These are phyloP conservation scores for Philhelius pedissequus DNA, from an alignment of 2,888 invertebrate species.

Conservation along the genomic window DNA sequence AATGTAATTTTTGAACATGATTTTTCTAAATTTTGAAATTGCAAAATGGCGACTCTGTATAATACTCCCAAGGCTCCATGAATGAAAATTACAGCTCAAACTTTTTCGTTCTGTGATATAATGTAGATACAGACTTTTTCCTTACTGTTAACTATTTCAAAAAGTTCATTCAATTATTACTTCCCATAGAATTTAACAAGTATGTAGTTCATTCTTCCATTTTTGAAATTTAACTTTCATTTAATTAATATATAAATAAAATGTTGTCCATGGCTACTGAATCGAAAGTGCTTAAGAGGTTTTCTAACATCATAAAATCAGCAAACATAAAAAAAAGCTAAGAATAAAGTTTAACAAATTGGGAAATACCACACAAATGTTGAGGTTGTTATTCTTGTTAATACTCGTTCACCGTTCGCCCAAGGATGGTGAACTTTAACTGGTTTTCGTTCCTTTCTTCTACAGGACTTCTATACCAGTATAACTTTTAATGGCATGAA, in stretches of 20 bases:
- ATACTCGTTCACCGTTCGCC: neutral
- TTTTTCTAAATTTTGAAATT: too few relatives aligned
- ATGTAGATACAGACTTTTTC: neutral
- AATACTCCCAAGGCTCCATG: neutral
- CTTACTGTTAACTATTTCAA: neutral
- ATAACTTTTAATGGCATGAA: slow-evolving; percentile 2
- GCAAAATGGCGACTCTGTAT: neutral
- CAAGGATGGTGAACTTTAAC: neutral
- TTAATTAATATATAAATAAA: slow-evolving; percentile 18
- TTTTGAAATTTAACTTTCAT: slow-evolving; percentile 13
- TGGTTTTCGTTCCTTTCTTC: neutral
- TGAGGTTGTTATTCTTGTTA: neutral
- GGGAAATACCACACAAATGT: neutral
- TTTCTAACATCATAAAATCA: neutral
- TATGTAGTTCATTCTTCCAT: neutral
- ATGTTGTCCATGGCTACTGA: slow-evolving; percentile 1
- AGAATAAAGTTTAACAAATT: slow-evolving; percentile 3
- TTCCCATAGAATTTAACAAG: neutral
- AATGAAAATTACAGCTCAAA: neutral
- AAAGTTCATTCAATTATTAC: neutral
- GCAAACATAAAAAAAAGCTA: neutral
- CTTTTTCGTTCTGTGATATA: neutral
- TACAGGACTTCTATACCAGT: slow-evolving; percentile 1
- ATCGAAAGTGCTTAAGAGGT: slow-evolving; percentile 9
- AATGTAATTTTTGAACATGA: too few relatives aligned